Base-by-base conservation (phyloP, 1,140 invertebrate species). In the Drosophila tsacasi region DNA sequence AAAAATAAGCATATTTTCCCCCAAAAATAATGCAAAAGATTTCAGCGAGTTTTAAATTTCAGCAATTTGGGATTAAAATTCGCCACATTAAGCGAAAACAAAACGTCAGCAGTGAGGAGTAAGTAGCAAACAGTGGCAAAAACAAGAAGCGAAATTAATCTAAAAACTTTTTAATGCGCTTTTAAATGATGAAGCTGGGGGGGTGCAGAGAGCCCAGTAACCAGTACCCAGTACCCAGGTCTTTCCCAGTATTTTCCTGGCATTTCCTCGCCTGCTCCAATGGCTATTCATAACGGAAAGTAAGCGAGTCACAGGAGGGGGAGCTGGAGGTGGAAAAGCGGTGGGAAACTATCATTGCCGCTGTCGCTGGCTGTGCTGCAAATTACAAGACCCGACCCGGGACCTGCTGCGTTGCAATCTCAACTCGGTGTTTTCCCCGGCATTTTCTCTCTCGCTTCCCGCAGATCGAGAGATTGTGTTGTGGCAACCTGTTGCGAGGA, bases 161-260 rank as follows among this genome's bases (percentile, higher is more conserved):
- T 91, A 91, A 91, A 91, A 91, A 91, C 81, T 91, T 91, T 91
- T 91, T 91, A 91, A 91, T 91, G 89, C 89, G 89, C 89, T 91
- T 91, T 91, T 91, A 91, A 91, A 91, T 91, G 89, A 91, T 91
- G 83, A 75, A 87, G 83, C 89, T 80, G 81, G 42, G 60, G 62
- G 54, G 57, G 75, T 50, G 37, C 55, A 49, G 35, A 13, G 35
- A 5, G 13, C 35, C 12, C 35, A 35, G 35, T 35, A 35, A 35
- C 35, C 35, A 10, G 35, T 39, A 47, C 9, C 47, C 52, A 62
- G 62, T 55, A 23, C 52, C 67, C 46, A 60, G 64, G 79, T 61
- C 76, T 73, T 58, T 64, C 37, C 32, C 54, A 55, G 32, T 54
- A 46, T 55, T 75, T 58, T 47, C 62, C 46, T 50, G 69, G 60